A percentile compares a stretch with the other conserved stretches of the same genome.
phyloP scores from a whole-genome alignment of 2,888 invertebrate genomes.

The Luffia ferchaultella region DNA sequence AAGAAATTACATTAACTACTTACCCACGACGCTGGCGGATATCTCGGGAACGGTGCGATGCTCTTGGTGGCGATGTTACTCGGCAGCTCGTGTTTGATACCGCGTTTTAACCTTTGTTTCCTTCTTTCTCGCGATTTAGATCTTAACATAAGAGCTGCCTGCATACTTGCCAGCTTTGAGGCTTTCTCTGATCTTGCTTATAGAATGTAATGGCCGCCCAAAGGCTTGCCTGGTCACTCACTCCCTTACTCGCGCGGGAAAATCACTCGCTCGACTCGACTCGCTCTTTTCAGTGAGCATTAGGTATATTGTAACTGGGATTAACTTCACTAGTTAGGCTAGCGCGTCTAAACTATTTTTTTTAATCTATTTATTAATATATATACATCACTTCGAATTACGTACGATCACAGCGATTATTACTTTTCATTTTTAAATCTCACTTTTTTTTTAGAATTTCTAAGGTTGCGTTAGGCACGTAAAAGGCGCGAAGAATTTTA shows the following conservation, averaged over 20 bases:
- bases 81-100: slow-evolving; percentile 80
- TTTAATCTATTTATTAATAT: slow-evolving; percentile 12
- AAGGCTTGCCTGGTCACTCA: neutral
- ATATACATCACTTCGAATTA: slow-evolving; percentile 43
- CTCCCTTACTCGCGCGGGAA: neutral
- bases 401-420: slow-evolving; percentile 44
- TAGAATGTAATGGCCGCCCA: slow-evolving; percentile 19
- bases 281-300: neutral
- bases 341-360: slow-evolving; percentile 16
- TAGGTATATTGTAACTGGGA: slow-evolving; percentile 5
- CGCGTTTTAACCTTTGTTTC: slow-evolving; percentile 79
- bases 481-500: slow-evolving; percentile 50
- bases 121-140: slow-evolving; percentile 87
- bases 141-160: slow-evolving; percentile 92
- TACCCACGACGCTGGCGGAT: slow-evolving; percentile 83
- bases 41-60: slow-evolving; percentile 88
- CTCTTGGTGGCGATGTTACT: slow-evolving; percentile 88
- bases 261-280: slow-evolving; percentile 14
- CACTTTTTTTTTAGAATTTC: slow-evolving; percentile 22
- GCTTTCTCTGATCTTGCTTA: slow-evolving; percentile 31
- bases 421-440: slow-evolving; percentile 30
- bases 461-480: slow-evolving; percentile 45
- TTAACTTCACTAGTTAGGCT: slow-evolving; percentile 13
- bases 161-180: slow-evolving; percentile 78
- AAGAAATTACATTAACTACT: too few species aligned